These are phyloP conservation scores for Anthophora plumipes DNA, from an alignment of 2,888 invertebrate genomes.

Conservation along the genomic window DNA sequence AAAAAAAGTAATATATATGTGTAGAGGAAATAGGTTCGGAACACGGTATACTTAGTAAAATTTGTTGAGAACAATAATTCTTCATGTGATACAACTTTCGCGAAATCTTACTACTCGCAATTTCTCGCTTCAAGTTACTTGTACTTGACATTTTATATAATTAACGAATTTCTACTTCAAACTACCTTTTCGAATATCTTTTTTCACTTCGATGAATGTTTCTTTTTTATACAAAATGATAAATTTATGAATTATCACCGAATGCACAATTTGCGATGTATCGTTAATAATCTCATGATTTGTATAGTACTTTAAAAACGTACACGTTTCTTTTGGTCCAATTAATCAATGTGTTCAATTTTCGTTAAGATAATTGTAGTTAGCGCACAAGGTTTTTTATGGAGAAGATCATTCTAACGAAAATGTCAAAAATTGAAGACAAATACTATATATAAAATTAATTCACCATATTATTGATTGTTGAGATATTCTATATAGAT, in stretches of 20 bases:
- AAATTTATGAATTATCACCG: slow-evolving; percentile 27
- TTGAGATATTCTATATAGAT: slow-evolving; percentile 72
- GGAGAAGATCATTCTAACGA: slow-evolving; percentile 44
- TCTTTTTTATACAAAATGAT: slow-evolving; percentile 1
- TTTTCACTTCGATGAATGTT: slow-evolving; percentile 4
- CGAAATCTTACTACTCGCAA: slow-evolving; percentile 34
- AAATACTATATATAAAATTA: slow-evolving; percentile 64
- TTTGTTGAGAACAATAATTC: slow-evolving; percentile 53
- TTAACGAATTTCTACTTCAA: slow-evolving; percentile 6
- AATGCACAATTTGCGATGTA: slow-evolving; percentile 37
- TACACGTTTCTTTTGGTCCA: slow-evolving; percentile 25
- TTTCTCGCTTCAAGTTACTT: slow-evolving; percentile 25
- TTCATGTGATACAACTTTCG: slow-evolving; percentile 52
- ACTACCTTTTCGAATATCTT: slow-evolving; percentile 9
- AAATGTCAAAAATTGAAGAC: slow-evolving; percentile 55
- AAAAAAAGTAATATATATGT: slow-evolving; percentile 28
- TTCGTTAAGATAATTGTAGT: slow-evolving; percentile 43
- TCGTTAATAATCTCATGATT: slow-evolving; percentile 22
- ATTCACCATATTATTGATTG: slow-evolving; percentile 68
- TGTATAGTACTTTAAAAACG: slow-evolving; percentile 15
- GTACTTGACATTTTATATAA: slow-evolving; percentile 19
- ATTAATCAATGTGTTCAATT: slow-evolving; percentile 23
- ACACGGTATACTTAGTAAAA: slow-evolving; percentile 38
- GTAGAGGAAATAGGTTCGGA: slow-evolving; percentile 20
- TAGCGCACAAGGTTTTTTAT: slow-evolving; percentile 41